Base-by-base conservation (phyloP, 2,113 vertebrate species). In the Apeltes quadracus region DNA sequence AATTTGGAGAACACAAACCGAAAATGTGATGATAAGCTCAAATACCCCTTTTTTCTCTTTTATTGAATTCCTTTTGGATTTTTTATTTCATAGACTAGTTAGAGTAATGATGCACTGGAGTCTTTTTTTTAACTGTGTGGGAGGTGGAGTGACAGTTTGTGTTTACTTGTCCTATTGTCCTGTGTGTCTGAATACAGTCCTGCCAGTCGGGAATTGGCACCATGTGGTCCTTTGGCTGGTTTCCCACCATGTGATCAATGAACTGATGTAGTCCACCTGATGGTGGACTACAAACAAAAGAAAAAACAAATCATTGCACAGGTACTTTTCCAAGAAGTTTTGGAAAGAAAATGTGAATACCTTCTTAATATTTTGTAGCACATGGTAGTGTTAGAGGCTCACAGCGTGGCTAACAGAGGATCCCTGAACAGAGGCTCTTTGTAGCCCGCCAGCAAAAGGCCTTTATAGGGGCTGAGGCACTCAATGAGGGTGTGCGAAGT, bases 181-280 rank as follows among this genome's bases (percentile, higher is more conserved):
- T 3, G 3, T 48, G 38, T 69, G 44, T 69, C 27, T 64, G 34
- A 29, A 25, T 15, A 36, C 78, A 82, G 29, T 18, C 93, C 90
- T 88, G 95, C 95, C 95, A 95, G 80, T 95, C 94, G 50, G 93
- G 88, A 44, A 91, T 20, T 46, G 92, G 91, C 84, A 92, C 91
- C 95, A 95, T 95, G 69, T 92, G 48, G 59, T 94, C 89, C 73
- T 95, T 93, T 87, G 95, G 93, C 90, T 95, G 94, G 89, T 95
- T 95, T 90, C 95, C 95, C 81, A 95, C 95, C 88, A 95, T 75
- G 88, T 95, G 94, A 90, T 95, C 95, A 41, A 95, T 94, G 69
- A 95, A 95, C n/a, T n/a, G n/a, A n/a, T n/a, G n/a, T n/a, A n/a
- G 36, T 54, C 88, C 61, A 95, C 82, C 82, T 32, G 11, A 84